A percentile compares a stretch with the other conserved stretches of the same genome.
These are phyloP conservation scores for Sternotherus odoratus DNA, from an alignment of 2,797 vertebrate species.

Conservation along the genomic window DNA sequence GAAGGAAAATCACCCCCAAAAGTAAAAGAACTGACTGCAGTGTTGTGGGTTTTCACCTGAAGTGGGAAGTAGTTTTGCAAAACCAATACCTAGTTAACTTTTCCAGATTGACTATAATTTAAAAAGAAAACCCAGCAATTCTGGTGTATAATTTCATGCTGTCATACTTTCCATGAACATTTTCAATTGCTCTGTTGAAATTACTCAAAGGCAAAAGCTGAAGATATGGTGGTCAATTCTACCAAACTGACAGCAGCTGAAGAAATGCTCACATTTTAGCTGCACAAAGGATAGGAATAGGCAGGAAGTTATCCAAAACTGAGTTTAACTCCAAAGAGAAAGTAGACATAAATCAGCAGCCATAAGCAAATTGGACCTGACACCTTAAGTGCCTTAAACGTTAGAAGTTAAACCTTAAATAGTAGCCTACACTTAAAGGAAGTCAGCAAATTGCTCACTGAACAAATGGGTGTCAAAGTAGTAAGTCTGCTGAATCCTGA, in stretches of 20 bases:
- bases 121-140: not conserved
- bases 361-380: conserved; percentile 76
- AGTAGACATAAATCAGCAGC: conserved; percentile 66
- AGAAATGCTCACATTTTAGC: not conserved
- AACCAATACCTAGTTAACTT: conserved; percentile 48
- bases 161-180: not conserved
- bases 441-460: conserved; percentile 61
- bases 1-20: not conserved
- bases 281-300: not conserved
- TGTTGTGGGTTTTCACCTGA: conserved; percentile 22
- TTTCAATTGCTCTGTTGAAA: conserved; percentile 25
- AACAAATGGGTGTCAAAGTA: conserved; percentile 70
- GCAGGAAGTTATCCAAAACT: not conserved
- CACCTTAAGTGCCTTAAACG: conserved; percentile 76
- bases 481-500: conserved; percentile 35
- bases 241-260: not conserved
- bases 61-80: conserved; percentile 30
- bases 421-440: conserved; percentile 73
- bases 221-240: not conserved
- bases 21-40: not conserved
- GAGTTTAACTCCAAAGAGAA: conserved; percentile 36
- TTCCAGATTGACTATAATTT: conserved; percentile 38
- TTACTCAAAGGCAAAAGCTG: not conserved
- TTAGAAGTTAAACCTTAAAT: conserved; percentile 74
- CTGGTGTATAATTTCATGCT: not conserved